Evolutionary conservation across 2,888 invertebrate genomes (phyloP).

Genomic region (Rhagonycha fulva): DNA sequence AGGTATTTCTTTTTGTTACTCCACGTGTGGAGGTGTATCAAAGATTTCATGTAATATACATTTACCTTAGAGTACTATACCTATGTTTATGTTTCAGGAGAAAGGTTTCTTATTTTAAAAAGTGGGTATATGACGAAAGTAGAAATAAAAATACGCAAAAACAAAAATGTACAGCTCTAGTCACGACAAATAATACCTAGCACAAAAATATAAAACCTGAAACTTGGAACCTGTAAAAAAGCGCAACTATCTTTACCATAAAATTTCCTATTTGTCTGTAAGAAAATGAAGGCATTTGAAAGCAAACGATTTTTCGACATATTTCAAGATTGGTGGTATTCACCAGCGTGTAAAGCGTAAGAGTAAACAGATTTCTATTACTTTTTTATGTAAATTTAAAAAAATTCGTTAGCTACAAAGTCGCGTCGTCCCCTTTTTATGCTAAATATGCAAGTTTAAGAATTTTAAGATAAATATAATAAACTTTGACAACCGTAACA

Average conservation of each 20-base stretch:
- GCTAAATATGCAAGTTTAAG: conserved; percentile 8
- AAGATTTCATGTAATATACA: conserved; percentile 34
- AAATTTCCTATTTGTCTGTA: conserved; percentile 48
- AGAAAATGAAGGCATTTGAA: conserved; percentile 52
- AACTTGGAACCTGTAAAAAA: conserved; percentile 21
- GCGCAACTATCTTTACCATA: conserved; percentile 38
- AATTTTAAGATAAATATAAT: conserved; percentile 21
- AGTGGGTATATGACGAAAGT: conserved; percentile 10
- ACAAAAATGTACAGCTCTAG: conserved; percentile 17
- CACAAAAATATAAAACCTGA: neutral
- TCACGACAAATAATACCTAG: neutral
- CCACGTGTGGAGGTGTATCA: conserved; percentile 33
- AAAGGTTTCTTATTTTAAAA: conserved; percentile 26
- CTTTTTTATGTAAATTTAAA: conserved; percentile 14
- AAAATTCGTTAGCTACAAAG: conserved; percentile 18
- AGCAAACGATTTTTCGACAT: conserved; percentile 47
- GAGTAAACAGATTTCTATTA: conserved; percentile 24
- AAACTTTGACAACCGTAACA: conserved; percentile 25
- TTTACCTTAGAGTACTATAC: conserved; percentile 24
- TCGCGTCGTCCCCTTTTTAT: conserved; percentile 1
- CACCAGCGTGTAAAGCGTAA: conserved; percentile 22
- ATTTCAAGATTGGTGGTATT: conserved; percentile 40
- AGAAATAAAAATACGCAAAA: conserved; percentile 11
- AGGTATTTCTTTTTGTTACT: conserved; percentile 32
- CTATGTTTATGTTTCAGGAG: conserved; percentile 29